Evolutionary conservation across 2,888 invertebrate species (phyloP), one percentile per base, ranked within the genome.

Genomic region (Elegia similella): DNA sequence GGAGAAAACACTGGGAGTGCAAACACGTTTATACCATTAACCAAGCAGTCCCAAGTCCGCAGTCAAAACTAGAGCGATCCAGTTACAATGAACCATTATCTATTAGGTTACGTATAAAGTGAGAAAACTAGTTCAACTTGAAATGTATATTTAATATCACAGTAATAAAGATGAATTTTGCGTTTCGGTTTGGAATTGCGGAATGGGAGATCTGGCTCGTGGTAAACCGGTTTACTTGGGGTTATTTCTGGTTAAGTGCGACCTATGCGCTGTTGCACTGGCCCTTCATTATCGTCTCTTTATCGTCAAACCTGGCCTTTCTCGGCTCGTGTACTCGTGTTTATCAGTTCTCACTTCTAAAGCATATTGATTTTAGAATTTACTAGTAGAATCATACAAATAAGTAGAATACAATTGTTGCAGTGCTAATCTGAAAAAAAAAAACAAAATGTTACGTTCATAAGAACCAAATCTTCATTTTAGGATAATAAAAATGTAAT

Each of bases 151-250:
- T 34, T 44, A 55, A 32, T 32, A 5, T 17, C 7, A 55, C n/a
- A n/a, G 44, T 1, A 43, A 44, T 46, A 32, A 32, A 46, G 54
- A n/a, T 44, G 16, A 5, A 12, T 55, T 46, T 55, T 2, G 3
- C 3, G 12, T 34, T 5, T 7, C 1, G 8, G 16, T 30, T 32
- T 55, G 15, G 32, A 32, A 46, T 15, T 56, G 58, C 47, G 56
- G 58, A 58, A 59, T 16, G 48, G 55, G 59, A 65, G 65, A 66
- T 70, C 64, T 60, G 70, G 78, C 78, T 78, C 80, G 78, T 82
- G 80, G 68, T 72, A 46, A 75, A 66, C 84, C 62, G 68, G 78
- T 69, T 65, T 1, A n/a, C 65, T 67, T 77, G 62, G 59, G 80
- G 67, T 61, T 57, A 13, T 48, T 66, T 64, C 73, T 65, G 75